phyloP scores from a whole-genome alignment of 2,888 invertebrate genomes.

The Archips xylosteana region DNA sequence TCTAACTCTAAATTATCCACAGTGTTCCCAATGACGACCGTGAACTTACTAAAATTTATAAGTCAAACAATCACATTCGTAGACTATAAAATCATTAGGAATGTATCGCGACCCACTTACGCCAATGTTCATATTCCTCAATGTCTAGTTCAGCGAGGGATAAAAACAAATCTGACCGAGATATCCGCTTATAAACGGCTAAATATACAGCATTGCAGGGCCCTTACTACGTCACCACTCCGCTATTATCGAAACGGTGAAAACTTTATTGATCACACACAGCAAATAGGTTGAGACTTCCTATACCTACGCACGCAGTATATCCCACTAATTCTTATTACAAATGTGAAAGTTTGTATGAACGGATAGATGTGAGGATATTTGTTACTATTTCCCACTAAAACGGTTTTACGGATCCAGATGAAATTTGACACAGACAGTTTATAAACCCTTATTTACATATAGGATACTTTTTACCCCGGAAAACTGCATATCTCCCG shows the following conservation, averaged over 20 bases:
- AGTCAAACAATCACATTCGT: constrained; percentile 6
- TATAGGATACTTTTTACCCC: too few species aligned
- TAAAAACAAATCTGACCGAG: constrained; percentile 52
- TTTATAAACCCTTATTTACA: too few species aligned
- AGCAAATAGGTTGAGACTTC: constrained; percentile 9
- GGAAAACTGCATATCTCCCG: too few species aligned
- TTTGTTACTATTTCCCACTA: too few species aligned
- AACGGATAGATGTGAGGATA: too few species aligned
- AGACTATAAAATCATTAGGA: constrained; percentile 16
- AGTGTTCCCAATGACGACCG: neutral
- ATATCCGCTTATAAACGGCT: constrained; percentile 48
- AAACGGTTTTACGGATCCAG: too few species aligned
- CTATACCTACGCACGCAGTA: neutral
- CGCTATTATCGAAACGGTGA: constrained; percentile 42
- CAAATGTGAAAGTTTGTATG: too few species aligned
- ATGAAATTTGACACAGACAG: too few species aligned
- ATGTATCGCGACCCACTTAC: constrained; percentile 34
- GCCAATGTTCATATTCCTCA: constrained; percentile 50
- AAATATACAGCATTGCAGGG: constrained; percentile 48
- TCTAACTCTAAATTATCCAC: neutral
- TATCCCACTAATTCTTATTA: too few species aligned
- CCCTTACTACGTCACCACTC: constrained; percentile 30
- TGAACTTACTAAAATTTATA: neutral
- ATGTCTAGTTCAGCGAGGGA: constrained; percentile 77
- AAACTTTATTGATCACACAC: constrained; percentile 44